A percentile compares a stretch with the other conserved stretches of the same genome.
Evolutionary conservation across 35 echinoderm and acorn worm species (phyloP).

Genomic region (Ophiothrix spiculata): DNA sequence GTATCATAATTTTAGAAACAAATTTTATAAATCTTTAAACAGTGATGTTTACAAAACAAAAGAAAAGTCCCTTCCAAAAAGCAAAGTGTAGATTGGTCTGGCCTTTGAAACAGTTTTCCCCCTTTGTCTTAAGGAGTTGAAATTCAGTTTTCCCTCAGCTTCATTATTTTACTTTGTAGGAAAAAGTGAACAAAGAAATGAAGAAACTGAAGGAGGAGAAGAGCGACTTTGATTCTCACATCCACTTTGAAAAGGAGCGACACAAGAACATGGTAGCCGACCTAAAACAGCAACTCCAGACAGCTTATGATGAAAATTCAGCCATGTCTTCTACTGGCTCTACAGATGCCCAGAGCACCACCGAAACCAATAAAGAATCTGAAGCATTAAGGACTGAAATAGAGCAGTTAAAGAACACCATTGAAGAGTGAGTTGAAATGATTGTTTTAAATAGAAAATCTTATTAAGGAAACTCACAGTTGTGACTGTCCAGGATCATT

Average conservation of each 20-base stretch:
- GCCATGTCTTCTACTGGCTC: background rate
- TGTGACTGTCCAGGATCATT: too few species aligned
- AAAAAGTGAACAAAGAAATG: background rate
- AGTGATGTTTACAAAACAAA: too few species aligned
- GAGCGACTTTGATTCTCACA: background rate
- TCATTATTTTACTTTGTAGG: background rate
- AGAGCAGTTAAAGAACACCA: background rate
- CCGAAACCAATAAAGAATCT: background rate
- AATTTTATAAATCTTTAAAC: too few species aligned
- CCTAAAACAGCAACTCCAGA: background rate
- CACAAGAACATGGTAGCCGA: background rate
- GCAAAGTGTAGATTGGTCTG: too few species aligned
- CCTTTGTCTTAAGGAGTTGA: too few species aligned
- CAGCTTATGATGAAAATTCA: background rate
- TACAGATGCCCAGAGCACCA: background rate
- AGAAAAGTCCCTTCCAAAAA: too few species aligned
- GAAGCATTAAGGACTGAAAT: too few species aligned
- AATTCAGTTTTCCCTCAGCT: too few species aligned
- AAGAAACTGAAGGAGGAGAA: background rate
- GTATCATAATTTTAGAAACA: too few species aligned
- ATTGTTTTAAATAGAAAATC: too few species aligned
- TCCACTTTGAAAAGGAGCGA: background rate
- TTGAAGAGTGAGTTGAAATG: background rate
- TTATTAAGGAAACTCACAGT: too few species aligned
- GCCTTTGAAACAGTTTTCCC: too few species aligned